These are phyloP conservation scores for Coremacera marginata DNA, from an alignment of 2,888 invertebrate species.

Conservation along the genomic window DNA sequence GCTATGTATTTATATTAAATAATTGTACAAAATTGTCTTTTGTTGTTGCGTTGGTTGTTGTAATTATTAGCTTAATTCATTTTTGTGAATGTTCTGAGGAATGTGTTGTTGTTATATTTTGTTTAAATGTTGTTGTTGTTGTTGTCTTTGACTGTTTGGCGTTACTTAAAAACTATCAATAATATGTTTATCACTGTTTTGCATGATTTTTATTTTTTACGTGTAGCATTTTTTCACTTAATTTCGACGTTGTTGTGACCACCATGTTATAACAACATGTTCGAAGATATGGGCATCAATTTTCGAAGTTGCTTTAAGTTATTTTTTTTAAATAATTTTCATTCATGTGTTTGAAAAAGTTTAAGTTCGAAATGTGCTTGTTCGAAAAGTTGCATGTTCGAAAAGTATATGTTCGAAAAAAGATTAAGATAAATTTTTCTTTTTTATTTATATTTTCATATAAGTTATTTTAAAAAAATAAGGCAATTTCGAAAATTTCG, in stretches of 20 bases:
- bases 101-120: conserved; percentile 8
- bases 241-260: background rate
- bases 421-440: no score
- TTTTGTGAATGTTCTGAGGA: conserved; percentile 21
- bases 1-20: conserved; percentile 17
- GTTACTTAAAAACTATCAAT: conserved; percentile 16
- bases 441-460: no score
- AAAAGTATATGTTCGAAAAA: background rate
- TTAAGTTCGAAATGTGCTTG: background rate
- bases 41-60: background rate
- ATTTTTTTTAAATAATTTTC: no score
- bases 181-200: conserved; percentile 18
- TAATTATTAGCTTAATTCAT: background rate
- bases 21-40: conserved; percentile 15
- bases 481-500: no score
- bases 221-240: background rate
- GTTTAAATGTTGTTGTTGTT: background rate
- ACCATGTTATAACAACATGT: background rate
- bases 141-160: background rate
- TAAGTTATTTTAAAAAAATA: no score
- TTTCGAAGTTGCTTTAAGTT: no score
- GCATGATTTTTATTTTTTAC: conserved; percentile 21
- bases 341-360: no score
- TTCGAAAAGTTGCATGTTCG: background rate
- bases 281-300: background rate